Base-by-base conservation (phyloP, 2,888 invertebrate genomes). In the Eugnorisma glareosa region DNA sequence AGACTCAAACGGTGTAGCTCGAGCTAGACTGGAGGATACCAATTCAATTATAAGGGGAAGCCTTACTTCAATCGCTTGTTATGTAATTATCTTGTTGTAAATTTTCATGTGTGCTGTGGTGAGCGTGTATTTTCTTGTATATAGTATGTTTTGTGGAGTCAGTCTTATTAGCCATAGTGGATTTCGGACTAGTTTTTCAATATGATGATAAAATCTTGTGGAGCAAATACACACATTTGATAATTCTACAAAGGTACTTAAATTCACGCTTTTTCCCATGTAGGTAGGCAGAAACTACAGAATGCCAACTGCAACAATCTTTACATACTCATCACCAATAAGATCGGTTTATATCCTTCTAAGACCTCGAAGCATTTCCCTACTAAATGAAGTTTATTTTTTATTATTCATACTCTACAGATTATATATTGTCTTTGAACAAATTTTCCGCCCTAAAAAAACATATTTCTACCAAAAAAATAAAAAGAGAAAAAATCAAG, bases 31-130 rank as follows among this genome's bases (percentile, higher is more conserved):
- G 11, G 51, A 48, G 59, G 73, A 67, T 59, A 86, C 76, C 89
- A 89, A 88, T 89, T 88, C 83, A 88, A 88, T 88, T 89, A 87
- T 73, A 79, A 75, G 61, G 51, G 40, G 88, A 84, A 85, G 82
- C 89, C 89, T 3, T 86, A 90, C 72, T 64, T 45, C 76, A 79
- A 88, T 86, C 86, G 88, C 73, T 59, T 63, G 73, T 76, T 81
- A 61, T 63, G 51, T 76, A 72, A 86, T 80, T 88, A 79, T 79
- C 73, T 77, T 85, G 80, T 70, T 83, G 81, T 82, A 75, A 75
- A 85, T 79, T 83, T 83, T 82, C 80, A 81, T 77, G 77, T 77
- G 74, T 35, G 59, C 54, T 64, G 54, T 61, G 45, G 40, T 61
- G 24, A 13, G 15, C n/a, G 40, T 28, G 51, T 67, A 6, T 31